A percentile compares a stretch with the other conserved stretches of the same genome.
Conservation (phyloP, 2,113 vertebrate genomes). For the Callocephalon fimbriatum region DNA sequence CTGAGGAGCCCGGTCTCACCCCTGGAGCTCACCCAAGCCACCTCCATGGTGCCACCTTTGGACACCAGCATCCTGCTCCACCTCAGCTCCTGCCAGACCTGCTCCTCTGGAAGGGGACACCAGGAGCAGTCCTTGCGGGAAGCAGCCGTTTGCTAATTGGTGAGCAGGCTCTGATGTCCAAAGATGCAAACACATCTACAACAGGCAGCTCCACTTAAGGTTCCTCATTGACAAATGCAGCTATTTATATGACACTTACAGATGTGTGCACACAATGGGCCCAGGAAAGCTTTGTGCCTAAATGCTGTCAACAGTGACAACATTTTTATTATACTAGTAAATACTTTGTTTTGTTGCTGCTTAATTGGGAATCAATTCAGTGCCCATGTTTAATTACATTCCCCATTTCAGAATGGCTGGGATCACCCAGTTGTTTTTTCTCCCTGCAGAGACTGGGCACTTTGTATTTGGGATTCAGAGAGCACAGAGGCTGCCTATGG, state of each 20-base stretch:
- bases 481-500: background rate
- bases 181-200: background rate
- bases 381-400: background rate
- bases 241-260: background rate
- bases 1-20: background rate
- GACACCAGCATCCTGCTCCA: rapidly evolving
- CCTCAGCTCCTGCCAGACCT: background rate
- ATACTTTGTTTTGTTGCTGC: conserved; percentile 11
- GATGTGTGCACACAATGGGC: background rate
- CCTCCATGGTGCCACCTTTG: background rate
- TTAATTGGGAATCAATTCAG: conserved; percentile 22
- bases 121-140: background rate
- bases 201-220: background rate
- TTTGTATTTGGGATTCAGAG: background rate
- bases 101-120: background rate
- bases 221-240: background rate
- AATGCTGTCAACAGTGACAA: background rate
- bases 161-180: background rate
- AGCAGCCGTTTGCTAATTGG: rapidly evolving
- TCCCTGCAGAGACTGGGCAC: background rate
- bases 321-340: background rate
- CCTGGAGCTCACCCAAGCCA: background rate
- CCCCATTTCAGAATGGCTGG: background rate
- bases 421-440: background rate
- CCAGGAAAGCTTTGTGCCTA: background rate